phyloP scores from a whole-genome alignment of 2,888 invertebrate genomes.

The Xylota segnis region DNA sequence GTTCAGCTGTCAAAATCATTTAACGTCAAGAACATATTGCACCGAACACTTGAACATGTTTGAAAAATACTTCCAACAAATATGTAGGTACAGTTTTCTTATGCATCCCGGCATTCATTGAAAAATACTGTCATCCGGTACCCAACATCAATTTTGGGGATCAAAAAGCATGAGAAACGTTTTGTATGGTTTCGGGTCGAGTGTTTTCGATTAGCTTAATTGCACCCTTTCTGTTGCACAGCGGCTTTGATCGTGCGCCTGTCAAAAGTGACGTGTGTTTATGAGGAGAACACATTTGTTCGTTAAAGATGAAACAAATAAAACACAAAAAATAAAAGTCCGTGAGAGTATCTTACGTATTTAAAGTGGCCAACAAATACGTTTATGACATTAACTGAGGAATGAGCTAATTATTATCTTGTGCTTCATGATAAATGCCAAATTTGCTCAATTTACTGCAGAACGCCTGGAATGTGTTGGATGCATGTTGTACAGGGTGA shows the following conservation, averaged over 20 bases:
- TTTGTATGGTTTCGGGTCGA: constrained; percentile 58
- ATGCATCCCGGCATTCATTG: constrained; percentile 32
- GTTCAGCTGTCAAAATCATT: constrained; percentile 74
- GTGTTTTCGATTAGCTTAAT: constrained; percentile 75
- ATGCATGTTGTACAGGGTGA: no score
- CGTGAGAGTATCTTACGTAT: constrained; percentile 17
- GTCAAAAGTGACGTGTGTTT: constrained; percentile 62
- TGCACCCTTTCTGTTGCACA: constrained; percentile 57
- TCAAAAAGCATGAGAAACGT: constrained; percentile 64
- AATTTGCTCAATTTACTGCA: no score
- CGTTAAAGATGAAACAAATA: neutral
- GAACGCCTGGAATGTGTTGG: no score
- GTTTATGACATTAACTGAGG: constrained; percentile 14
- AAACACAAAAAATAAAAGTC: neutral
- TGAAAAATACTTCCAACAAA: constrained; percentile 36
- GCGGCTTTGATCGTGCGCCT: constrained; percentile 66
- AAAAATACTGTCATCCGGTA: constrained; percentile 64
- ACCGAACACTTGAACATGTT: constrained; percentile 59
- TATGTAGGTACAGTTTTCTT: constrained; percentile 13
- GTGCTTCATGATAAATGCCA: no score
- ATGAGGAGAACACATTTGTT: constrained; percentile 24
- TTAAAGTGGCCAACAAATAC: neutral
- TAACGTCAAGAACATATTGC: constrained; percentile 59
- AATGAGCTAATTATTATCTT: constrained; percentile 21
- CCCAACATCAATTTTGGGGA: constrained; percentile 53